Evolutionary conservation across 2,888 invertebrate genomes (phyloP), one percentile per base, ranked within the genome.

Genomic region (Leptarthrus brevirostris): DNA sequence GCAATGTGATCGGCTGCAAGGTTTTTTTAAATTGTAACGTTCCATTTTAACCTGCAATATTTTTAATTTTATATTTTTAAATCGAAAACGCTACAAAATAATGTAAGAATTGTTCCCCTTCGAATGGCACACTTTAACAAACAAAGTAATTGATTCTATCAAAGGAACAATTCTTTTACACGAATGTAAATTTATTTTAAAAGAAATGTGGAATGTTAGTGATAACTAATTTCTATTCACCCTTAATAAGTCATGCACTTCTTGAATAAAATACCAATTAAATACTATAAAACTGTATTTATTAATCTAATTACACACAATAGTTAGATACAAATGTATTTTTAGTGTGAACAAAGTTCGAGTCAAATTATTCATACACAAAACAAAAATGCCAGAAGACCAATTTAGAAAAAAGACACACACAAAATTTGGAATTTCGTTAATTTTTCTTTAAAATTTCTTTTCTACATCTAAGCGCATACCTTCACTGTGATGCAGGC

Each of bases 401-500:
- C 64, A 53, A 70, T 40, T 53, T 70, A 36, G 53, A 54, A 70
- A 73, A 64, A 64, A 24, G 14, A 56, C 34, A 75, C 69, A 69
- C 20, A 69, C 49, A 73, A 8, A 64, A 72, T 58, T 61, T 12
- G 53, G 44, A 26, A 30, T 72, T 76, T 74, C 12, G 26, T 61
- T 61, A 69, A 30, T 56, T 40, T 61, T 73, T 53, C 79, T 76
- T 66, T 52, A 80, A 80, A 80, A 79, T 82, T 26, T 49, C 22
- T 49, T 20, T 64, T 73, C 61, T 64, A 64, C 64, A 64, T 64
- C 61, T 76, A 74, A 56, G 72, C 74, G 87, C 88, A 89, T 91
- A 94, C 94, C 94, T 94, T 94, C 86, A 94, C 91, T 84, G 93
- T 93, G 89, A 94, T 92, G 93, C 94, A 94, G 90, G 94, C 93